phyloP scores from a whole-genome alignment of 2,113 vertebrate species.

The Myotis lucifugus region DNA sequence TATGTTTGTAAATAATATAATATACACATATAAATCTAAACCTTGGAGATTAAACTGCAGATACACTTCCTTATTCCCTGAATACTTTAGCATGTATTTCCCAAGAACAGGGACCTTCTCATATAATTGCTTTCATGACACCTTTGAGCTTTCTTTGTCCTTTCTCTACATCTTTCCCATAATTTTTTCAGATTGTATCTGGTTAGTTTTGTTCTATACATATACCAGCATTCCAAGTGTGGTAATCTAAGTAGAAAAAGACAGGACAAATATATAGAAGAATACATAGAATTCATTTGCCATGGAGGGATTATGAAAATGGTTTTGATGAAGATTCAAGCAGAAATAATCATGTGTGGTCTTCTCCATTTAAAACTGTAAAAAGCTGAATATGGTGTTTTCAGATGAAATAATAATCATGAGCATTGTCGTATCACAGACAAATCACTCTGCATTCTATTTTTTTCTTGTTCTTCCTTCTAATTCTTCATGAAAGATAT shows the following conservation, averaged over 20 bases:
- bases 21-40: not conserved
- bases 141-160: not conserved
- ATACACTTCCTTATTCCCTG: not conserved
- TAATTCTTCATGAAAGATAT: slow-evolving; percentile 45
- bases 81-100: not conserved
- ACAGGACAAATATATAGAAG: not conserved
- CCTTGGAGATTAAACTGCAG: not conserved
- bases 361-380: not conserved
- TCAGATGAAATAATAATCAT: not conserved
- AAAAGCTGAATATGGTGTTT: not conserved
- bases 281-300: not conserved
- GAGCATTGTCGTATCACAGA: not conserved
- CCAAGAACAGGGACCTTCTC: not conserved
- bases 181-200: not conserved
- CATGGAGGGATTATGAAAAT: not conserved
- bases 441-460: not conserved
- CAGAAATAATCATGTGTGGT: not conserved
- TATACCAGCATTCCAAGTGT: not conserved
- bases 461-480: slow-evolving; percentile 19
- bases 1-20: not conserved
- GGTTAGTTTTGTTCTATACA: not conserved
- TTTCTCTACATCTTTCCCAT: not conserved
- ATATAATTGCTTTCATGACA: not conserved
- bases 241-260: not conserved
- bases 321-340: not conserved